Evolutionary conservation across 2,888 invertebrate genomes (phyloP), one percentile per base, ranked within the genome.

Genomic region (Trissolcus brochymenae): DNA sequence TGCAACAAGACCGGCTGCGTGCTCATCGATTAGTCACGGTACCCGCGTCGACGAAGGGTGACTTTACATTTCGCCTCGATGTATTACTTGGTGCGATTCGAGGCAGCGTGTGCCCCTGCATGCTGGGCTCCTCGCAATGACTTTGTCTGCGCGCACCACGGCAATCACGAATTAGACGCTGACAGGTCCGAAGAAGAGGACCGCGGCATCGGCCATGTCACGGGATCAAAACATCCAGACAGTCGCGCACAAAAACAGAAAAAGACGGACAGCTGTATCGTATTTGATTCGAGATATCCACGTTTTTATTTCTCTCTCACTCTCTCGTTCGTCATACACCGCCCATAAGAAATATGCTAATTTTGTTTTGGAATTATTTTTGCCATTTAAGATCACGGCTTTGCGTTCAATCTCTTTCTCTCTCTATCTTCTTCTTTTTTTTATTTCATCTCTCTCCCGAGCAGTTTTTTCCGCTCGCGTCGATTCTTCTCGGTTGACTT

Each of bases 11-110:
- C 84, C 84, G 85, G 83, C 84, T 83, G 86, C 84, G 84, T 87
- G 84, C 80, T 85, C 87, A 87, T 88, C 85, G 88, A 88, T 88
- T 88, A 87, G 88, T 85, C 85, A 87, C 85, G 84, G 86, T 88
- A 85, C 87, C 87, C 86, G 87, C 82, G 77, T 83, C 80, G 78
- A 74, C 81, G 81, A 84, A 86, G 86, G 86, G 84, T 86, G 85
- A 84, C 84, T 84, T 83, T 77, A 80, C 82, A 79, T 83, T 84
- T 84, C 80, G 82, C 78, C 77, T 77, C 79, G 80, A 81, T 81
- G 80, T 80, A 83, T 84, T 83, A 79, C 82, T 81, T 74, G 70
- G 78, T 65, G 60, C 75, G 73, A 64, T 74, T 65, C 64, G 51
- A 68, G 62, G 68, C 80, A 77, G 70, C 75, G 70, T 70, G 67